phyloP scores from a whole-genome alignment of 1,140 invertebrate genomes.

The Eubasilissa regina region DNA sequence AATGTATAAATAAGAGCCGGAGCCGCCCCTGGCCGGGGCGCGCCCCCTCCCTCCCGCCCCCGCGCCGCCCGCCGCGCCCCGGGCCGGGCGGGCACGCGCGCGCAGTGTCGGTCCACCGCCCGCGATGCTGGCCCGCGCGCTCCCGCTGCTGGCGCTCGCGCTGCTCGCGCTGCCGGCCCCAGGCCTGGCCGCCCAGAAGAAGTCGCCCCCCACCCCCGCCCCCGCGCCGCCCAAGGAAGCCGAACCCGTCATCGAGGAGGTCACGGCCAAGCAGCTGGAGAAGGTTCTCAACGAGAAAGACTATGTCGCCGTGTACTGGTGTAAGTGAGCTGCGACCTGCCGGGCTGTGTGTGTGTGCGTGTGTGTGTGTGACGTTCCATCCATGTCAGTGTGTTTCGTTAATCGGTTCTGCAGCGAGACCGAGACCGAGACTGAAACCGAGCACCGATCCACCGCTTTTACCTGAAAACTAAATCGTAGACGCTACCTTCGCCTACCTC shows the following conservation, averaged over 20 bases:
- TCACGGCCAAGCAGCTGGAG: conserved; percentile 92
- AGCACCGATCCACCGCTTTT: too few relatives aligned
- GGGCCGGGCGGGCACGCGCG: conserved; percentile 13
- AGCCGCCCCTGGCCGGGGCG: too few relatives aligned
- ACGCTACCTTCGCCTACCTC: too few relatives aligned
- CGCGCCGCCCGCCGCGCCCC: background rate
- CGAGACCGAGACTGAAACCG: too few relatives aligned
- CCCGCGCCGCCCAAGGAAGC: conserved; percentile 67
- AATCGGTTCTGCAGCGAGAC: too few relatives aligned
- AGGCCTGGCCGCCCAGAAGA: conserved; percentile 66
- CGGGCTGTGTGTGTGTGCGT: conserved; percentile 20
- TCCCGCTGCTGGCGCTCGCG: conserved; percentile 52
- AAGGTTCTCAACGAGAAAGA: conserved; percentile 90
- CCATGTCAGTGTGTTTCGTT: conserved; percentile 2
- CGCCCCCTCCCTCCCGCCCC: too few relatives aligned
- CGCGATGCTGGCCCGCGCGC: conserved; percentile 50
- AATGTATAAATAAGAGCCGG: too few relatives aligned
- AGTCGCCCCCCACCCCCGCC: conserved; percentile 62
- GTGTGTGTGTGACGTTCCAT: conserved; percentile 29
- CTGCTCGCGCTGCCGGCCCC: conserved; percentile 73
- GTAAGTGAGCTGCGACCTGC: conserved; percentile 80
- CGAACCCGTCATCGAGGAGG: conserved; percentile 91
- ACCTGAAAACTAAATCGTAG: too few relatives aligned
- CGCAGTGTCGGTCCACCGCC: conserved; percentile 45
- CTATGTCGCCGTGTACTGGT: conserved; percentile 95